Base-by-base conservation (phyloP, 1,140 invertebrate species). In the Bombus terrestris region DNA sequence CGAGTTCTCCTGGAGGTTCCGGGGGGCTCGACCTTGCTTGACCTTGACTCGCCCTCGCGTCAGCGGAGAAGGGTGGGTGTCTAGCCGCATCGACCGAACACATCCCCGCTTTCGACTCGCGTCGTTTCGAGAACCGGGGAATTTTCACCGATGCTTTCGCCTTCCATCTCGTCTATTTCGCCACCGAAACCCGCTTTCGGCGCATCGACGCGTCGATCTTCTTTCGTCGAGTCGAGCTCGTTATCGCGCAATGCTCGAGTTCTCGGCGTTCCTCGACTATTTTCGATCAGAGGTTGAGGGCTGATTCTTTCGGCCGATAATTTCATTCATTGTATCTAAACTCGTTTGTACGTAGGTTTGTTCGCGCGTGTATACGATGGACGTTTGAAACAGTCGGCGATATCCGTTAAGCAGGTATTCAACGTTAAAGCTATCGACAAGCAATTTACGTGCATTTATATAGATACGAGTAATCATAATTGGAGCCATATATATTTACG, bases 61-160 rank as follows among this genome's bases (percentile, higher is more conserved):
- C 79, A 78, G 80, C 86, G 78, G 78, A 59, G 87, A 87, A 91
- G 91, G 89, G 91, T 91, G 89, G 86, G 69, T 78, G 92, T 94
- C 93, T 94, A 93, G 94, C 91, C 93, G 91, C 90, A 94, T 94
- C 93, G 94, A 94, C 91, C 93, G 92, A 88, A 72, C 39, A 62
- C n/a, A 32, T 57, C 64, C 37, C 43, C 72, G 43, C 75, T 73
- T 68, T 79, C 62, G 62, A 43, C 35, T 43, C 84, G 66, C 69
- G 62, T 15, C 59, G 73, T 89, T 74, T 81, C 73, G 57, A 78
- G 78, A 69, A 25, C 83, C 32, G 47, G n/a, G 80, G 28, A 75
- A 41, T 88, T 88, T 82, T 75, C 87, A 71, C n/a, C 87, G 57
- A 4, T 41, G 43, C 0, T 57, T 78, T 81, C 59, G 66, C 82